Conservation (phyloP, 2,113 vertebrate genomes). For the Cairina moschata region DNA sequence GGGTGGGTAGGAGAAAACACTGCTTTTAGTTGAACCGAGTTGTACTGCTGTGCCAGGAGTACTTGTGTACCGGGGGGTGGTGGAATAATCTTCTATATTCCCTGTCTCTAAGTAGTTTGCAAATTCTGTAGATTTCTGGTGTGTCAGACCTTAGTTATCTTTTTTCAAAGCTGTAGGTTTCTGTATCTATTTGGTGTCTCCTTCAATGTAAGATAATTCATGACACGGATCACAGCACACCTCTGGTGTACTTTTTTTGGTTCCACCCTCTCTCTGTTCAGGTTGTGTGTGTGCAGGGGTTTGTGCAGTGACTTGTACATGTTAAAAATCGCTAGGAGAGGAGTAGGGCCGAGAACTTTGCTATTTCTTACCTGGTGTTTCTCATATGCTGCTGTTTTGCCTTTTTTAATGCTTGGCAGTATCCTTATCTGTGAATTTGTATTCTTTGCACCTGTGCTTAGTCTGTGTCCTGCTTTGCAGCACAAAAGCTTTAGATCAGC, state of each 20-base stretch:
- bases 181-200: not conserved
- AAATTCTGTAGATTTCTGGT: not conserved
- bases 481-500: not conserved
- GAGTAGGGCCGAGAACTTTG: not conserved
- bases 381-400: not conserved
- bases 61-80: not conserved
- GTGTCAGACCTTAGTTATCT: not conserved
- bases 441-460: not conserved
- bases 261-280: not conserved
- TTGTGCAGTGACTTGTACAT: not conserved
- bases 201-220: not conserved
- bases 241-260: not conserved
- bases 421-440: not conserved
- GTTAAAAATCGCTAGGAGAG: not conserved
- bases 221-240: not conserved
- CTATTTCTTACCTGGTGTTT: not conserved
- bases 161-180: not conserved
- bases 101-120: not conserved
- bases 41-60: not conserved
- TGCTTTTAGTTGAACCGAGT: not conserved
- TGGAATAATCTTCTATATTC: not conserved
- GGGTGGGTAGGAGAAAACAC: not conserved
- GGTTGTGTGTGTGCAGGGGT: not conserved
- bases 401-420: not conserved
- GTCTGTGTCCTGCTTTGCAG: not conserved